These are phyloP conservation scores for Thymelicus acteon DNA, from an alignment of 2,888 invertebrate species.

Conservation along the genomic window DNA sequence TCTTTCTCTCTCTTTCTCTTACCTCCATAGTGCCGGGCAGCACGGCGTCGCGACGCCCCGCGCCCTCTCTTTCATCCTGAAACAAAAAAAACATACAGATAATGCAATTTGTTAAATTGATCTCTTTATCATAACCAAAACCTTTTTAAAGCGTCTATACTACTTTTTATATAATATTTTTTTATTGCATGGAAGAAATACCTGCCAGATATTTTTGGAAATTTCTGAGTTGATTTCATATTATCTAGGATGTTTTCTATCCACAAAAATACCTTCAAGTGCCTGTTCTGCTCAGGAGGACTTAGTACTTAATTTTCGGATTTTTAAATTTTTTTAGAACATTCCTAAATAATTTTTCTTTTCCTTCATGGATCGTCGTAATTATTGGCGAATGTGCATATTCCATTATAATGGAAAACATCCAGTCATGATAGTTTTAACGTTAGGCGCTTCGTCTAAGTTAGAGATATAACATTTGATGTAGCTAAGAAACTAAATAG, in stretches of 20 bases:
- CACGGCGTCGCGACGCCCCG: conserved; percentile 88
- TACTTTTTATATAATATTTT: too few relatives aligned
- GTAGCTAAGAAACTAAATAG: not conserved
- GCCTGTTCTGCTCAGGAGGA: too few relatives aligned
- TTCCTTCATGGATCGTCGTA: not conserved
- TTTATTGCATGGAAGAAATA: too few relatives aligned
- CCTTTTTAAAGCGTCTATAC: too few relatives aligned
- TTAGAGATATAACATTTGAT: not conserved
- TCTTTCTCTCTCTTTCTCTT: conserved; percentile 41
- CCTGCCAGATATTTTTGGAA: too few relatives aligned
- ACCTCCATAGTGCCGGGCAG: conserved; percentile 87
- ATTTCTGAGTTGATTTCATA: too few relatives aligned
- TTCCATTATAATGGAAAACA: conserved; percentile 3
- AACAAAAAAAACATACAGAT: conserved; percentile 57
- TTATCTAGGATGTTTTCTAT: too few relatives aligned
- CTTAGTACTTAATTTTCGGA: too few relatives aligned
- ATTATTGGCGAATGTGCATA: conserved; percentile 1
- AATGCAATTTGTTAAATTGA: not conserved
- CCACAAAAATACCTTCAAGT: too few relatives aligned
- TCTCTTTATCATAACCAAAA: too few relatives aligned
- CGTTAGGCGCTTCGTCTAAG: not conserved
- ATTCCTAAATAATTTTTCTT: not conserved
- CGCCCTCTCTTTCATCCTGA: conserved; percentile 90
- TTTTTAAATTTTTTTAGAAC: not conserved
- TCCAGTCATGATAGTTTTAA: conserved; percentile 4